A percentile compares a stretch with the other conserved stretches of the same genome.
Evolutionary conservation across 2,888 invertebrate genomes (phyloP).

Genomic region (Drosophila diplacantha): DNA sequence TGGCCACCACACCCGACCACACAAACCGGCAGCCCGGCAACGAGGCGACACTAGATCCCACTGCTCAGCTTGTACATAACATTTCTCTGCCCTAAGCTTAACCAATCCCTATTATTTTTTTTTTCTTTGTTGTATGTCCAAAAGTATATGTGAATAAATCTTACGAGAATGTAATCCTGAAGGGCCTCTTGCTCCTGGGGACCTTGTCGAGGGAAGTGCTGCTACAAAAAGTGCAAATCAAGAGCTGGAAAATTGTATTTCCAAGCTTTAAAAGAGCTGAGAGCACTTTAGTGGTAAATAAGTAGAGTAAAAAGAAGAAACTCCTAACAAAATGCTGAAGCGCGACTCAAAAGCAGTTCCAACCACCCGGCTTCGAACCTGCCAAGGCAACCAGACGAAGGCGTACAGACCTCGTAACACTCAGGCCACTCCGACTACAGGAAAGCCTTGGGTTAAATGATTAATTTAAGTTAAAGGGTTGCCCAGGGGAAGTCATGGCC

Average conservation of each 20-base stretch:
- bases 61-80: conserved; percentile 35
- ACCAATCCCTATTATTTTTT: not conserved
- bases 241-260: not conserved
- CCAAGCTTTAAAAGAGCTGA: too few species aligned
- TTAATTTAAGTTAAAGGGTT: too few species aligned
- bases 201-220: not conserved
- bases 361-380: too few species aligned
- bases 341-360: too few species aligned
- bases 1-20: conserved; percentile 1
- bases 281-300: too few species aligned
- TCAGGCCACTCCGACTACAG: too few species aligned
- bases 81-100: conserved; percentile 25
- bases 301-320: too few species aligned
- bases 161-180: conserved; percentile 15
- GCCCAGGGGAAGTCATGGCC: too few species aligned
- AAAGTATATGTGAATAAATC: conserved; percentile 30
- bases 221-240: not conserved
- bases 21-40: conserved; percentile 12
- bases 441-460: too few species aligned
- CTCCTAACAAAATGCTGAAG: too few species aligned
- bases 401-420: too few species aligned
- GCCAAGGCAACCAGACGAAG: too few species aligned
- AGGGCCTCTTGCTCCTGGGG: not conserved
- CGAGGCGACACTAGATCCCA: conserved; percentile 23
- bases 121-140: conserved; percentile 26